A percentile compares a stretch with the other conserved stretches of the same genome.
These are phyloP conservation scores for Pseudotriccus pelzelni DNA, from an alignment of 2,797 vertebrate species.

Conservation along the genomic window DNA sequence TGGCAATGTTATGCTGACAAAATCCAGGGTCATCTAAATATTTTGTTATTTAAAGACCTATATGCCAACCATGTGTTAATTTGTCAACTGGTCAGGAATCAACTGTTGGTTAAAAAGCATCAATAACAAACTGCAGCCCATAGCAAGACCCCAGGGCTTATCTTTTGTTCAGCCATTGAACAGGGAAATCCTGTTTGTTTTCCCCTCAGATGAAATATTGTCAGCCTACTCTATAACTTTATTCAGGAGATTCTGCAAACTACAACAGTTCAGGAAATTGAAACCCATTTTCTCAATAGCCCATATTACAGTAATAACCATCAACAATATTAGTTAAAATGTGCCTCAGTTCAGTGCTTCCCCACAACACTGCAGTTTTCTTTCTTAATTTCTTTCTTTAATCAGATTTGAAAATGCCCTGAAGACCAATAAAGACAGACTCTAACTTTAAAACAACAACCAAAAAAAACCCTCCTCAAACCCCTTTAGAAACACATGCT, in stretches of 20 bases:
- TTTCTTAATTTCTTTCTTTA: constrained; percentile 14
- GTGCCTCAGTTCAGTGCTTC: background rate
- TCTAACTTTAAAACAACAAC: background rate
- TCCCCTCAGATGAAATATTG: background rate
- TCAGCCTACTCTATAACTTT: background rate
- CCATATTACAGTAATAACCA: constrained; percentile 7
- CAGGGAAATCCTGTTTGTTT: background rate
- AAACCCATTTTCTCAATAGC: background rate
- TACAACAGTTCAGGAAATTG: background rate
- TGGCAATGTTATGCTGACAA: background rate
- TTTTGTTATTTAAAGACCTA: background rate
- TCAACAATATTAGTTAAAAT: constrained; percentile 13
- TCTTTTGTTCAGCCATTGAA: background rate
- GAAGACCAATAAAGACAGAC: background rate
- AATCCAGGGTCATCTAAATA: background rate
- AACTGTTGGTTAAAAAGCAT: background rate
- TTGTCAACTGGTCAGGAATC: background rate
- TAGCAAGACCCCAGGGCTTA: background rate
- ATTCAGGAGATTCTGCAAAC: background rate
- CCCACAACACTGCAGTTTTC: background rate
- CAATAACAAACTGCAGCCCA: background rate
- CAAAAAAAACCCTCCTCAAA: background rate
- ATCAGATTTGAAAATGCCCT: background rate
- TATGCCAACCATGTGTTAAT: background rate
- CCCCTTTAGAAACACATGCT: background rate